These are phyloP conservation scores for Chrysodeixis includens DNA, from an alignment of 2,888 invertebrate genomes.

Conservation along the genomic window DNA sequence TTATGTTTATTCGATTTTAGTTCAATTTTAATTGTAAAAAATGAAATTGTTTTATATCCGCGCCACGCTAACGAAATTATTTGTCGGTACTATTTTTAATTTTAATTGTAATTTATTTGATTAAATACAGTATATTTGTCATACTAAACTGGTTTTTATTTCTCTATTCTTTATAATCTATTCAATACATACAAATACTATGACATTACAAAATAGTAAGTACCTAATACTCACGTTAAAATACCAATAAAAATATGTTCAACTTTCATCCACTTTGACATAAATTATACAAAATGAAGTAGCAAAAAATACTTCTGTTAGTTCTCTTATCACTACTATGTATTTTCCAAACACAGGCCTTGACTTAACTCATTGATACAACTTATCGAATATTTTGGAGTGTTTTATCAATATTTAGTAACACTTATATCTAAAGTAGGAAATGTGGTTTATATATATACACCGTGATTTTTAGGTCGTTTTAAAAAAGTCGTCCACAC, in stretches of 20 bases:
- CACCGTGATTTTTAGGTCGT: no score
- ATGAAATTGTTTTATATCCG: conserved; percentile 70
- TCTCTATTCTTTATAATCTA: no score
- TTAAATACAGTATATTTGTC: conserved; percentile 88
- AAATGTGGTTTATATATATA: no score
- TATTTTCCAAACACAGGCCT: conserved; percentile 4
- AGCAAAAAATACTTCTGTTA: background rate
- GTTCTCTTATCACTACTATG: background rate
- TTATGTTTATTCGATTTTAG: conserved; percentile 67
- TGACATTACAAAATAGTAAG: no score
- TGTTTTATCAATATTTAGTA: conserved; percentile 2
- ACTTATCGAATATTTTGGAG: background rate
- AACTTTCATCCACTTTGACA: no score
- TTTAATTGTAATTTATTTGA: conserved; percentile 87
- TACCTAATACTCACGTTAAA: no score
- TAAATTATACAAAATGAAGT: no score
- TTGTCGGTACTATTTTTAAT: conserved; percentile 83
- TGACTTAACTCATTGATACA: background rate
- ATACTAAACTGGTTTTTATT: conserved; percentile 53
- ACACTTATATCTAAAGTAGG: background rate
- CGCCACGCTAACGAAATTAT: conserved; percentile 76
- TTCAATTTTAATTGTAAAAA: conserved; percentile 64
- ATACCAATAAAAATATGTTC: no score
- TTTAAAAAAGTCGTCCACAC: no score
- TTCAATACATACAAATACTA: no score